These are phyloP conservation scores for Heterochromis multidens DNA, from an alignment of 2,113 vertebrate genomes.

Conservation along the genomic window DNA sequence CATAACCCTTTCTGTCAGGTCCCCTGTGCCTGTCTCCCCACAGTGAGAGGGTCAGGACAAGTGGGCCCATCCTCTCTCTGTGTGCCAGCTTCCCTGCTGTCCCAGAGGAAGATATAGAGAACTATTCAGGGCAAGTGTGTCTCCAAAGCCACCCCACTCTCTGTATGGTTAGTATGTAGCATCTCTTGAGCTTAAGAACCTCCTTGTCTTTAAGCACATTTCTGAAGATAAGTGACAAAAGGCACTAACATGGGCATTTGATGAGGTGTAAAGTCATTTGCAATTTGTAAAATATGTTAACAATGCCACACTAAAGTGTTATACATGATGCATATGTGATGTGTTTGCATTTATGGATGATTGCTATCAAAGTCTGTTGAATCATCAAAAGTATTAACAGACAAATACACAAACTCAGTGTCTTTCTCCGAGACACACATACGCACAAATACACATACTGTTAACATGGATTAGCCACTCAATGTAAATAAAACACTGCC, in stretches of 20 bases:
- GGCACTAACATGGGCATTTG: neutral
- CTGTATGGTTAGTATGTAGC: neutral
- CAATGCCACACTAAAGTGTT: too few relatives aligned
- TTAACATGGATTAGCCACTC: conserved; percentile 37
- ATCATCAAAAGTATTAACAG: neutral
- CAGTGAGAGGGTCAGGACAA: neutral
- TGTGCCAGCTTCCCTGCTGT: neutral
- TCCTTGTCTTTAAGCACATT: neutral
- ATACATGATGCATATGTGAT: neutral
- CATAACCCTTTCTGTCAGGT: neutral
- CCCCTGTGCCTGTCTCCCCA: neutral
- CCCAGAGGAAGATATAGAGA: neutral
- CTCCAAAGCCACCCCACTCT: neutral
- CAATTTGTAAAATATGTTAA: neutral
- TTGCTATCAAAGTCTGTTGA: neutral
- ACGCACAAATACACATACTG: neutral
- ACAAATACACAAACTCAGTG: neutral
- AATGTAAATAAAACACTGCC: conserved; percentile 50
- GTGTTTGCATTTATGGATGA: neutral
- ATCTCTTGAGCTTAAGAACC: neutral
- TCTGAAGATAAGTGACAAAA: neutral
- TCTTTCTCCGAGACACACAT: neutral
- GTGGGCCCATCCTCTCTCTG: neutral
- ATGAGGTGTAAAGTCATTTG: neutral
- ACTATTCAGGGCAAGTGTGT: neutral